These are phyloP conservation scores for Aselliscus stoliczkanus DNA, from an alignment of 2,797 vertebrate species.

Conservation along the genomic window DNA sequence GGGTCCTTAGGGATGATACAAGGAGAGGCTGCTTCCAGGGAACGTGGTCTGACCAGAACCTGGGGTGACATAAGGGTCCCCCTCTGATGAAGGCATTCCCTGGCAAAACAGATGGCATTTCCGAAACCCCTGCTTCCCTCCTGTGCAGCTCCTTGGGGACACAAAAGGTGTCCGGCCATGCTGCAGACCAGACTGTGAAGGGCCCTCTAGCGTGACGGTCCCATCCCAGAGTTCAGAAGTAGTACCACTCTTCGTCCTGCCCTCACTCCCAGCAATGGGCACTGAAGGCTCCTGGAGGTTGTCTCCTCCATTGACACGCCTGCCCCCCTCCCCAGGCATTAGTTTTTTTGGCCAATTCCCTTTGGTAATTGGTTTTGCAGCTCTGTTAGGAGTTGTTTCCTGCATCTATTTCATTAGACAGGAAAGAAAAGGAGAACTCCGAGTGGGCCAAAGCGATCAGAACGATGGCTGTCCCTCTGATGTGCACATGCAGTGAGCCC, in stretches of 20 bases:
- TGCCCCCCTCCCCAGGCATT: background rate
- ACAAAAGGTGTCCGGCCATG: background rate
- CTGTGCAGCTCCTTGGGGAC: background rate
- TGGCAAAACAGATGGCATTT: background rate
- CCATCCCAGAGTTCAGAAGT: background rate
- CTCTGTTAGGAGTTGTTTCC: slow-evolving; percentile 43
- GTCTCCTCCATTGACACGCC: background rate
- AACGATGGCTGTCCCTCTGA: background rate
- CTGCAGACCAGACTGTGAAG: background rate
- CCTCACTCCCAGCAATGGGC: background rate
- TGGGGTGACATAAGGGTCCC: background rate
- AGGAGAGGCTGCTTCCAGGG: background rate
- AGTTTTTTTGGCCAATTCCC: slow-evolving; percentile 52
- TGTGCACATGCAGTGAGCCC: background rate
- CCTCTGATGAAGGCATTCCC: background rate
- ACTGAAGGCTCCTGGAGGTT: background rate
- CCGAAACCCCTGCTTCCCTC: background rate
- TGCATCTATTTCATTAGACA: slow-evolving; percentile 46
- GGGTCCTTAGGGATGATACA: background rate
- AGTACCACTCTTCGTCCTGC: background rate
- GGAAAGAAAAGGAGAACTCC: background rate
- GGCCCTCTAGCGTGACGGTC: background rate
- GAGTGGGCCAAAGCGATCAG: background rate
- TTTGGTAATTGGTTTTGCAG: slow-evolving; percentile 46
- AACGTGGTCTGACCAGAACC: background rate